Conservation (phyloP, 1,140 invertebrate genomes). For the Dermatophagoides farinae region DNA sequence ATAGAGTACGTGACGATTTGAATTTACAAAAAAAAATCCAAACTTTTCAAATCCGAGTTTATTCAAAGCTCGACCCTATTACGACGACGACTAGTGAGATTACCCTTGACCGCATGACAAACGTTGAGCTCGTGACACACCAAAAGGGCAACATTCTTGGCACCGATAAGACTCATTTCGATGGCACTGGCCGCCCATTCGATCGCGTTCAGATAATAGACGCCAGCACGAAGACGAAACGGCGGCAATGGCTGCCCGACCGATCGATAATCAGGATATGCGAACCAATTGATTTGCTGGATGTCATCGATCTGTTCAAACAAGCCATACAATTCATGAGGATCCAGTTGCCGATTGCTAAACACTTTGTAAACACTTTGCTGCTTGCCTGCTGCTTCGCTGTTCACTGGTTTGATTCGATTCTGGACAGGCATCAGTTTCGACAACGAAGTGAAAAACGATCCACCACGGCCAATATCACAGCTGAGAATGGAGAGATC, state of each 20-base stretch:
- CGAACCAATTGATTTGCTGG: constrained; percentile 33
- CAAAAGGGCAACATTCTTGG: constrained; percentile 40
- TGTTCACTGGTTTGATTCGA: constrained; percentile 10
- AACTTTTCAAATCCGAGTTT: too few species aligned
- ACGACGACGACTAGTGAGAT: too few species aligned
- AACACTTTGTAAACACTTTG: constrained; percentile 37
- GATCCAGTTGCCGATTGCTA: constrained; percentile 28
- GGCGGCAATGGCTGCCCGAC: constrained; percentile 14
- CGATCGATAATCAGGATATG: constrained; percentile 39
- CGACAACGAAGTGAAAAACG: constrained; percentile 28
- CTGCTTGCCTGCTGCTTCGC: not conserved
- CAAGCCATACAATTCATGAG: constrained; percentile 29
- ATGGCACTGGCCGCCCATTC: constrained; percentile 47
- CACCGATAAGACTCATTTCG: constrained; percentile 45
- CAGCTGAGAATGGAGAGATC: constrained; percentile 31
- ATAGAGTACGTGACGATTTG: too few species aligned
- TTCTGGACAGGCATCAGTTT: constrained; percentile 27
- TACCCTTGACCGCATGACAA: not conserved
- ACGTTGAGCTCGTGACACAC: constrained; percentile 20
- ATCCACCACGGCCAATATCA: constrained; percentile 20
- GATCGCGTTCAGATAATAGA: constrained; percentile 44
- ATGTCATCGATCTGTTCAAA: constrained; percentile 30
- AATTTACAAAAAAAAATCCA: too few species aligned
- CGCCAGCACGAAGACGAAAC: constrained; percentile 30
- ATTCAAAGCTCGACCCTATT: too few species aligned